A percentile compares a stretch with the other conserved stretches of the same genome.
phyloP scores from a whole-genome alignment of 23 tunicate genomes.

The Botrylloides violaceus region DNA sequence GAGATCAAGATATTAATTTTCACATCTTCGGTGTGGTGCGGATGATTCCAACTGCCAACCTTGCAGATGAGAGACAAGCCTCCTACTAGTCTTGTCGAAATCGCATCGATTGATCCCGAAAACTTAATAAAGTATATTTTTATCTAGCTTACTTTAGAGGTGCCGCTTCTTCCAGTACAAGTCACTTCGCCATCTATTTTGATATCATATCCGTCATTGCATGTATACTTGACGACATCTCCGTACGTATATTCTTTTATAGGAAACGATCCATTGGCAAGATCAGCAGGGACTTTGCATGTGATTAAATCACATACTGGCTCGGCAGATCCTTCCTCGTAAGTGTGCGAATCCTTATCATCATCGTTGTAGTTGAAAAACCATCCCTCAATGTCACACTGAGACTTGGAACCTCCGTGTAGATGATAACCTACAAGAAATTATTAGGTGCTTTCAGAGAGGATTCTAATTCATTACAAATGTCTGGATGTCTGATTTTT shows the following conservation, averaged over 20 bases:
- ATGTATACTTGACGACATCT: slow-evolving; percentile 37
- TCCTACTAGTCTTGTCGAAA: no score
- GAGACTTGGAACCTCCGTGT: slow-evolving; percentile 16
- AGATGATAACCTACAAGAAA: slow-evolving; percentile 22
- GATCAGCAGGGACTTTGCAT: slow-evolving; percentile 40
- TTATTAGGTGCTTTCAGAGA: no score
- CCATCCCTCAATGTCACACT: slow-evolving; percentile 21
- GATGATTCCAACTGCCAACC: no score
- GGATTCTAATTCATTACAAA: no score
- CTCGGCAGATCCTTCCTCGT: neutral
- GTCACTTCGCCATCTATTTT: neutral
- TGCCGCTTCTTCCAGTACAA: slow-evolving; percentile 2
- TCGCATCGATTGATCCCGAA: no score
- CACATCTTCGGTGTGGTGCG: no score
- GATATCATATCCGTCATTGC: slow-evolving; percentile 24
- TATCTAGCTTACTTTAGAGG: slow-evolving; percentile 6
- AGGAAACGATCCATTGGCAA: slow-evolving; percentile 34
- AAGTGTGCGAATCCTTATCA: neutral
- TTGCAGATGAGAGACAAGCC: no score
- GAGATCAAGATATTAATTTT: no score
- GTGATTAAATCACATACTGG: slow-evolving; percentile 15
- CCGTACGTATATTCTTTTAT: slow-evolving; percentile 27
- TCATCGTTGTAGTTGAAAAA: neutral
- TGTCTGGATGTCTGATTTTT: no score
- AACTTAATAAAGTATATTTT: no score